Conservation (phyloP, 2,888 invertebrate genomes). For the Alloplasta piceator region DNA sequence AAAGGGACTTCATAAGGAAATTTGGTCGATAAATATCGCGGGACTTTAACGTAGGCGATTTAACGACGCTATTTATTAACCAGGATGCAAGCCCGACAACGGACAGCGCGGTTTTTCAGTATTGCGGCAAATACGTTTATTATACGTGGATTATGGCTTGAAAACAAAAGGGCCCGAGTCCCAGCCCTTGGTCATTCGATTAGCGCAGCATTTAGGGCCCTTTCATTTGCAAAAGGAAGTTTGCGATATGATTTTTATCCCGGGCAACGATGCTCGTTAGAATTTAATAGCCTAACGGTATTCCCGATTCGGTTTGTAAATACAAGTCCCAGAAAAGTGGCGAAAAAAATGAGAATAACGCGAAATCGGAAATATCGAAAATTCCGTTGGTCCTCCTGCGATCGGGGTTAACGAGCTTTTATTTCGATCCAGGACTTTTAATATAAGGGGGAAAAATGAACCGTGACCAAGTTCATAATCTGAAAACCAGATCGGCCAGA, state of each 20-base stretch:
- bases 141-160: too few species aligned
- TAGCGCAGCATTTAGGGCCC: too few species aligned
- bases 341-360: not conserved
- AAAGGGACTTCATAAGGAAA: constrained; percentile 17
- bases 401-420: not conserved
- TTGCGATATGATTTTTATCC: not conserved
- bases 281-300: constrained; percentile 25
- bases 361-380: not conserved
- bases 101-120: constrained; percentile 7
- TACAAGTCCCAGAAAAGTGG: not conserved
- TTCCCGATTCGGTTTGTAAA: constrained; percentile 1
- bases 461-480: not conserved
- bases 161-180: too few species aligned
- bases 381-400: not conserved
- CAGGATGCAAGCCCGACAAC: not conserved
- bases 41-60: constrained; percentile 28
- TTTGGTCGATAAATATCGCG: constrained; percentile 21
- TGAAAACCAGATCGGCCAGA: too few species aligned
- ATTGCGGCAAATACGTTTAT: not conserved
- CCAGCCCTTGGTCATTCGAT: too few species aligned
- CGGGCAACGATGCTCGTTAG: not conserved
- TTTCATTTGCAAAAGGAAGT: too few species aligned
- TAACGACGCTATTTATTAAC: constrained; percentile 35
- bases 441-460: not conserved
- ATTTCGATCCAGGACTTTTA: not conserved